Evolutionary conservation across 2,797 vertebrate species (phyloP).

Genomic region (Threskiornis aethiopicus): DNA sequence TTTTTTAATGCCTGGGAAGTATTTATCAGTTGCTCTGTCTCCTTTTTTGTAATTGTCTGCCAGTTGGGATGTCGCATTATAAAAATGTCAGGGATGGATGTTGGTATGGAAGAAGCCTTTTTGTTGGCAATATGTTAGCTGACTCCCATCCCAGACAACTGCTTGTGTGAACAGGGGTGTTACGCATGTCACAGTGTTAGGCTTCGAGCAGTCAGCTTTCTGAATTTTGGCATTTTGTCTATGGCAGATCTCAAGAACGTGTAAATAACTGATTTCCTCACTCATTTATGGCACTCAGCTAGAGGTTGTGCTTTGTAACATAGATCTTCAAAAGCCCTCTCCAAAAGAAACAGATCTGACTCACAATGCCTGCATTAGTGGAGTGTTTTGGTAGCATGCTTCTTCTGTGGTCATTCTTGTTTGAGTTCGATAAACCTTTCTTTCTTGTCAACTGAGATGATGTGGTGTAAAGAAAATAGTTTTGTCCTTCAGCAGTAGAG

Average conservation of each 20-base stretch:
- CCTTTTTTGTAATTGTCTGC: not conserved
- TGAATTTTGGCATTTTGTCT: not conserved
- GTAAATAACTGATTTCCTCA: not conserved
- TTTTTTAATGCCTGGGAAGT: not conserved
- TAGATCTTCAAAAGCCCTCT: not conserved
- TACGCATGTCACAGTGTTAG: fast-evolving
- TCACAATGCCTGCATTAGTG: not conserved
- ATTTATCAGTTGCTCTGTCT: not conserved
- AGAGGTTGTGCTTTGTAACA: not conserved
- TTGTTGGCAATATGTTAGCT: not conserved
- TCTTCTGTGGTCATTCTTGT: not conserved
- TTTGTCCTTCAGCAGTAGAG: not conserved
- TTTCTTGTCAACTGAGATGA: not conserved
- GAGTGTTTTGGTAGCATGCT: not conserved
- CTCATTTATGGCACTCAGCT: not conserved
- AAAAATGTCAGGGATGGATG: not conserved
- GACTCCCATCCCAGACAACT: not conserved
- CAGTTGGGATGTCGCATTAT: not conserved
- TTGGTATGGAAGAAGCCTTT: not conserved
- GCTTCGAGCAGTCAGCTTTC: not conserved
- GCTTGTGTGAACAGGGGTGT: not conserved
- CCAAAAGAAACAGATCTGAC: not conserved
- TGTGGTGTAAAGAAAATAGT: not conserved
- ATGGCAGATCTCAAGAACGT: not conserved
- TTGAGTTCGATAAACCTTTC: not conserved